Base-by-base conservation (phyloP, 2,113 vertebrate genomes). In the Limnothrissa miodon region DNA sequence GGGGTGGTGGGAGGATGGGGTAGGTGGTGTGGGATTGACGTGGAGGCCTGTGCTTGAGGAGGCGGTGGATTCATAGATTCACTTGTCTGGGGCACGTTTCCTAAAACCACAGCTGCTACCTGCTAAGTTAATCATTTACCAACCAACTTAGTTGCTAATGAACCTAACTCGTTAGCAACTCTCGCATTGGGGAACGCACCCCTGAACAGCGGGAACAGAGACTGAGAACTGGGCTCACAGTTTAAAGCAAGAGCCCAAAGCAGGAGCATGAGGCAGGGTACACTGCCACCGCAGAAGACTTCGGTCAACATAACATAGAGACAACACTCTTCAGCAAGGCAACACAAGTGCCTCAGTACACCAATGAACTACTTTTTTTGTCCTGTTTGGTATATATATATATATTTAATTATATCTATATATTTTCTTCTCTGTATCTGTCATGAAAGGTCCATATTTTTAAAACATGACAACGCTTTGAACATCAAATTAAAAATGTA, bases 401-500 rank as follows among this genome's bases (percentile, higher is more conserved):
- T 70, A 70, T 66, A 29, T 29, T 17, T 74, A 36, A 33, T 33
- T 74, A 33, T 36, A 13, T 36, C 11, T 74, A 15, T 74, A 13
- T 74, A 36, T 74, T 74, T 15, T 74, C 33, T 29, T 74, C 29
- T 74, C 29, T 33, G 33, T 62, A 23, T 74, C 92, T 92, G 89
- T 92, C 93, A 90, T 91, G 66, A 84, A 93, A 90, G 80, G 80
- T 83, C 80, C 80, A 87, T 87, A 87, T 78, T 81, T 59, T 79
- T 79, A 81, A 79, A 81, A 83, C 83, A 56, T 84, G 78, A 93
- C 90, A 94, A 93, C 93, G 93, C 93, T 91, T 92, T 89, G 91
- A 92, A 91, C 93, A 92, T 91, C 90, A 90, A 93, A 93, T 90
- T 74, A 92, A 92, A 91, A 92, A 94, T 89, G 91, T 92, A 92